Percentiles rank a stretch among this genome's conserved stretches.
Conservation (phyloP, 2,797 vertebrate genomes). For the Coregonus ussuriensis region DNA sequence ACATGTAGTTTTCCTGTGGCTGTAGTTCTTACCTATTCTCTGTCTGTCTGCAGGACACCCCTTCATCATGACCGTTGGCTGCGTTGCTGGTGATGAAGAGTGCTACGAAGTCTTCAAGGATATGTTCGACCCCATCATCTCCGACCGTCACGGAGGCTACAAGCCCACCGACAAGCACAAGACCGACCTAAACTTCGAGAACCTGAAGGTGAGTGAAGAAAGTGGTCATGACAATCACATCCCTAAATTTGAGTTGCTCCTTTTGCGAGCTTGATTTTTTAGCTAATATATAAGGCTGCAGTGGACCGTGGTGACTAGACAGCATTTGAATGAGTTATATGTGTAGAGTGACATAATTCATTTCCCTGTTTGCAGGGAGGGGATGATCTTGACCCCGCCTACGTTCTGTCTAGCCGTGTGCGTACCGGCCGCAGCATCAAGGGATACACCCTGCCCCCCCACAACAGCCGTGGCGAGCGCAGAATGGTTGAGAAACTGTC, state of each 20-base stretch:
- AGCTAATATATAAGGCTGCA: not conserved
- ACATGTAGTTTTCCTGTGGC: not conserved
- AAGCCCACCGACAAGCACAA: slow-evolving; percentile 84
- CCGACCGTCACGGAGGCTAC: slow-evolving; percentile 82
- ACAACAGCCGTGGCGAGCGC: slow-evolving; percentile 84
- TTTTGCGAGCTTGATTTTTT: not conserved
- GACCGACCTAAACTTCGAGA: slow-evolving; percentile 84
- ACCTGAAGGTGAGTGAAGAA: slow-evolving; percentile 76
- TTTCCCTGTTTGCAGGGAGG: slow-evolving; percentile 62
- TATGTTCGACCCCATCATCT: slow-evolving; percentile 81
- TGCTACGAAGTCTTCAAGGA: slow-evolving; percentile 80
- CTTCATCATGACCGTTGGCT: slow-evolving; percentile 89
- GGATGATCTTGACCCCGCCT: slow-evolving; percentile 82
- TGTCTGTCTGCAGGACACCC: slow-evolving; percentile 82
- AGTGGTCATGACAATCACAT: not conserved
- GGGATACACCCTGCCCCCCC: slow-evolving; percentile 81
- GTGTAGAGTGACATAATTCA: not conserved
- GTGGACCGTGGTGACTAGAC: not conserved
- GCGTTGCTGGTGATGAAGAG: slow-evolving; percentile 83
- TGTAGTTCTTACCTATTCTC: not conserved
- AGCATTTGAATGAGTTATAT: not conserved
- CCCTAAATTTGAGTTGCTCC: not conserved
- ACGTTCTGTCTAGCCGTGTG: slow-evolving; percentile 82
- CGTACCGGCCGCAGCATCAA: slow-evolving; percentile 85
- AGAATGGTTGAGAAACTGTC: slow-evolving; percentile 80